Percentiles rank a stretch among this genome's conserved stretches.
Conservation (phyloP, 2,113 vertebrate species). For the Montifringilla adamsi region DNA sequence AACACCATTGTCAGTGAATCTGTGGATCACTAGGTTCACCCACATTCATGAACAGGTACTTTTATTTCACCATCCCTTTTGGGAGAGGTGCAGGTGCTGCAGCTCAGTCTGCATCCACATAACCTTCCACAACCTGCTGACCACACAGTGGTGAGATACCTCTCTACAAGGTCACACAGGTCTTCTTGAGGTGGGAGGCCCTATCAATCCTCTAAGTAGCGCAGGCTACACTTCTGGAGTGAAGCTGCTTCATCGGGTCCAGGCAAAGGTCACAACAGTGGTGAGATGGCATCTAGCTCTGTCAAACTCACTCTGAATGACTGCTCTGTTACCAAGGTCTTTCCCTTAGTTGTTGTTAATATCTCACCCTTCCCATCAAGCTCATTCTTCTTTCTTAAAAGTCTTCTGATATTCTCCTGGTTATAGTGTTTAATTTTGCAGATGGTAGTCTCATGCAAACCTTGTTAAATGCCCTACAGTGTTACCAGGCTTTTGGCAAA, state of each 20-base stretch:
- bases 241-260: not conserved
- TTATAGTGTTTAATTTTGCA: not conserved
- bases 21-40: not conserved
- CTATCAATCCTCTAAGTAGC: not conserved
- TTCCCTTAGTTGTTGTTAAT: not conserved
- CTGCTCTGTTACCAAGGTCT: not conserved
- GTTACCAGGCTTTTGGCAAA: not conserved
- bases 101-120: not conserved
- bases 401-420: not conserved
- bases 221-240: not conserved
- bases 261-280: not conserved
- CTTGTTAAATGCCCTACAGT: not conserved
- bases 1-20: fast-evolving
- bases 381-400: not conserved
- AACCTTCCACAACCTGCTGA: not conserved
- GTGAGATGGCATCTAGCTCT: not conserved
- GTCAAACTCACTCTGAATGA: not conserved
- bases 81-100: not conserved
- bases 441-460: not conserved
- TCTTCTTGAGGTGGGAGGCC: not conserved
- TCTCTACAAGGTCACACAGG: not conserved
- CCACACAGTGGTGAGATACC: fast-evolving
- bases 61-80: not conserved
- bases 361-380: not conserved
- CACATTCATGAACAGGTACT: fast-evolving